A percentile compares a stretch with the other conserved stretches of the same genome.
Conservation (phyloP, 2,113 vertebrate genomes). For the Ailuropoda melanoleuca region DNA sequence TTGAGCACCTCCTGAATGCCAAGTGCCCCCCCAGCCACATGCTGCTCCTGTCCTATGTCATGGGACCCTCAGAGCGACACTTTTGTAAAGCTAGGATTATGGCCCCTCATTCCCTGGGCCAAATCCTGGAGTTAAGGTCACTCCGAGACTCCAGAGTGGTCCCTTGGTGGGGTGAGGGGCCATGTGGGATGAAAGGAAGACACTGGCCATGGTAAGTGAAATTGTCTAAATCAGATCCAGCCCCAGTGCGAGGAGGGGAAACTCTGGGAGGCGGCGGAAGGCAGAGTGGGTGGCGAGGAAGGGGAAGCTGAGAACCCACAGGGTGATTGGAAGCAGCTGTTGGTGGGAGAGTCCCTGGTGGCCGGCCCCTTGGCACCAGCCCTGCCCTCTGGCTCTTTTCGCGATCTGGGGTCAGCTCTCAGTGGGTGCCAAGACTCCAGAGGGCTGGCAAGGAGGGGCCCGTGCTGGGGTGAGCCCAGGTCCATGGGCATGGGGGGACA, state of each 20-base stretch:
- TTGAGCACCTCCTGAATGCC: neutral
- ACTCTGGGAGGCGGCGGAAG: neutral
- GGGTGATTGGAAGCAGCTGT: neutral
- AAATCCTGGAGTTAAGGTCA: neutral
- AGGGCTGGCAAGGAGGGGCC: neutral
- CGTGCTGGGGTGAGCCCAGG: neutral
- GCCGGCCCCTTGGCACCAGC: neutral
- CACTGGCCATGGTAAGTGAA: neutral
- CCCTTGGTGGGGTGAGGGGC: neutral
- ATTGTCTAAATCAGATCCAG: neutral
- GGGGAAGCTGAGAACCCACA: neutral
- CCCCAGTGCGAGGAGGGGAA: neutral
- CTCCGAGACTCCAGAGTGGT: neutral
- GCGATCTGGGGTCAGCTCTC: neutral
- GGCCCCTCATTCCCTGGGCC: neutral
- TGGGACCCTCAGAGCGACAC: neutral
- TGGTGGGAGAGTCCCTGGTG: neutral
- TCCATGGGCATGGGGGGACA: neutral
- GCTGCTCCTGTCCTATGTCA: neutral
- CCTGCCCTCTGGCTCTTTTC: neutral
- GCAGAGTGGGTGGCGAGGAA: no score
- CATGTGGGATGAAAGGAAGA: neutral
- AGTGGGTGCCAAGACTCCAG: neutral
- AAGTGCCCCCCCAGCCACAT: neutral
- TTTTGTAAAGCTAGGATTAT: neutral